Conservation (phyloP, 2,797 vertebrate genomes). For the Pelodytes ibericus region DNA sequence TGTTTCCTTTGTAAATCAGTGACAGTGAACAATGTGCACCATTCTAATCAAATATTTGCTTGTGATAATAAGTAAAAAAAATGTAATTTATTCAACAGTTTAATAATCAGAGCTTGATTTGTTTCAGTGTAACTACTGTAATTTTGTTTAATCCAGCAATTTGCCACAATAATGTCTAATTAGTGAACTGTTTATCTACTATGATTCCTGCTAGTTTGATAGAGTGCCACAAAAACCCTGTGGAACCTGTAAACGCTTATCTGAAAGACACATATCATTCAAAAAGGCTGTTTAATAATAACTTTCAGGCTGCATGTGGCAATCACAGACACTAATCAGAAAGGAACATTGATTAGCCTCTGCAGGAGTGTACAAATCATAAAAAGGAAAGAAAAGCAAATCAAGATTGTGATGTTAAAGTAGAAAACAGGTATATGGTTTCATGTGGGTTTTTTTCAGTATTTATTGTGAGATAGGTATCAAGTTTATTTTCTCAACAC, state of each 20-base stretch:
- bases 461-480: too few relatives aligned
- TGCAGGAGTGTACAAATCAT: not conserved
- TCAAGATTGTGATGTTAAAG: not conserved
- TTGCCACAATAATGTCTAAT: constrained; percentile 18
- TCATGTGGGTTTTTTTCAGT: too few relatives aligned
- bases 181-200: not conserved
- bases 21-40: too few relatives aligned
- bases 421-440: too few relatives aligned
- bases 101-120: not conserved
- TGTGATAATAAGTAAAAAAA: not conserved
- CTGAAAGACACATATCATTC: not conserved
- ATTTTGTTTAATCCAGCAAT: not conserved
- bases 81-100: not conserved
- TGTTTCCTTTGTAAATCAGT: too few relatives aligned
- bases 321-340: constrained; percentile 7
- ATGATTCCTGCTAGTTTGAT: not conserved
- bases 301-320: not conserved
- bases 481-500: too few relatives aligned
- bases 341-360: constrained; percentile 10
- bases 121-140: not conserved
- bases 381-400: constrained; percentile 14
- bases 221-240: not conserved
- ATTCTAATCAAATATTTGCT: not conserved
- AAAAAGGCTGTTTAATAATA: not conserved
- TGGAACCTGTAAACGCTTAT: not conserved